Conservation (phyloP, 2,113 vertebrate genomes). For the Lichenostomus cassidix region DNA sequence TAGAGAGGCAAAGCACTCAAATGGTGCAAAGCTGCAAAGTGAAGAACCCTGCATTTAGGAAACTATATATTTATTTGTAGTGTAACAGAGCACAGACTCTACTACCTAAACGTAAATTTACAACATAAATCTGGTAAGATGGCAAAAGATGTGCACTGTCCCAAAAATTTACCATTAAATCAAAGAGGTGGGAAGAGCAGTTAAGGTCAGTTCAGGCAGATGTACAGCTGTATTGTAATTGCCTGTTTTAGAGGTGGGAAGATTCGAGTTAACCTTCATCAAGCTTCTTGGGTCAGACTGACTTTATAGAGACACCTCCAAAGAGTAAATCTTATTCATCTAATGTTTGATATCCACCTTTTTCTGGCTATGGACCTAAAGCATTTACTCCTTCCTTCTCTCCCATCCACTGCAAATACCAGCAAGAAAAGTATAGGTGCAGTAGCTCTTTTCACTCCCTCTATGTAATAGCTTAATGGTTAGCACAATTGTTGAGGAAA, state of each 20-base stretch:
- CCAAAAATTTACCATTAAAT: background rate
- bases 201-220: background rate
- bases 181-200: background rate
- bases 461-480: background rate
- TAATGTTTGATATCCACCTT: background rate
- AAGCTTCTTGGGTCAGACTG: background rate
- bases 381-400: background rate
- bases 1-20: background rate
- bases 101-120: too few species aligned
- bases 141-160: background rate
- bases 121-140: background rate
- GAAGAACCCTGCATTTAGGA: background rate
- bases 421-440: background rate
- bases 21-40: background rate
- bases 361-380: background rate
- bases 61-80: background rate
- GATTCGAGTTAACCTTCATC: background rate
- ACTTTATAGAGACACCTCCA: background rate
- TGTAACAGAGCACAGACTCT: background rate
- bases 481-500: background rate
- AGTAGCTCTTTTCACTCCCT: background rate
- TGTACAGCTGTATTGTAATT: background rate
- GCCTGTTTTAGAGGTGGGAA: background rate
- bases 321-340: background rate
- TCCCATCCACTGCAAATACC: background rate